phyloP scores from a whole-genome alignment of 1,140 invertebrate species.

The Drosophila saltans region DNA sequence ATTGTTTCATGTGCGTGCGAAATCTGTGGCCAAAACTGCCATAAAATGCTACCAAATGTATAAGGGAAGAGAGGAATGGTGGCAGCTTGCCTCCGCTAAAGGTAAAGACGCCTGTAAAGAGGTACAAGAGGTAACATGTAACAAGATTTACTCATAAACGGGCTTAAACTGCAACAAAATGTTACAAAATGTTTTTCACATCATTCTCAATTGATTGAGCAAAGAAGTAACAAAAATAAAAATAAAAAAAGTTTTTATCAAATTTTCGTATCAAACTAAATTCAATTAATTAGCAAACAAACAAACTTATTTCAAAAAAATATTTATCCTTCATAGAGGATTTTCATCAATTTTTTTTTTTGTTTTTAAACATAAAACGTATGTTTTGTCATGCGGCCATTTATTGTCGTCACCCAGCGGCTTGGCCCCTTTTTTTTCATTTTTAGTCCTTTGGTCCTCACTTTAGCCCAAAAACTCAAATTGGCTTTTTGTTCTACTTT shows the following conservation, averaged over 20 bases:
- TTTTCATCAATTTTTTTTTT: no score
- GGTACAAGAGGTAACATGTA: not conserved
- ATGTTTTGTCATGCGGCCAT: conserved; percentile 78
- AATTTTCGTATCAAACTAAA: conserved; percentile 26
- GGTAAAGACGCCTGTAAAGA: not conserved
- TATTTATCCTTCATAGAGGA: no score
- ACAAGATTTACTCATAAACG: conserved; percentile 12
- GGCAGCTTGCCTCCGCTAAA: not conserved
- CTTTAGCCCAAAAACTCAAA: conserved; percentile 17
- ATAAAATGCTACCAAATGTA: conserved; percentile 4
- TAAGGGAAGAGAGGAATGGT: not conserved
- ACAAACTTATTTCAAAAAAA: conserved; percentile 27
- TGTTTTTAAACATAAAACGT: conserved; percentile 56
- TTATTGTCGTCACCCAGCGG: conserved; percentile 44
- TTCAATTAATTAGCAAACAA: conserved; percentile 26
- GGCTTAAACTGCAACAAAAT: conserved; percentile 27
- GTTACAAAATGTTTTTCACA: conserved; percentile 56
- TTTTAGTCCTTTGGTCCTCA: not conserved
- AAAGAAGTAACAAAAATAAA: not conserved
- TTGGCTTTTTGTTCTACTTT: conserved; percentile 60
- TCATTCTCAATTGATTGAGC: conserved; percentile 34
- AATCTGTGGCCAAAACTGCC: conserved; percentile 8
- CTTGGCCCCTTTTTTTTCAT: not conserved
- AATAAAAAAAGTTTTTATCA: not conserved
- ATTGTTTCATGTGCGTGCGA: conserved; percentile 6